Conservation (phyloP, 2,113 vertebrate genomes). For the Xyliphius kryptos region DNA sequence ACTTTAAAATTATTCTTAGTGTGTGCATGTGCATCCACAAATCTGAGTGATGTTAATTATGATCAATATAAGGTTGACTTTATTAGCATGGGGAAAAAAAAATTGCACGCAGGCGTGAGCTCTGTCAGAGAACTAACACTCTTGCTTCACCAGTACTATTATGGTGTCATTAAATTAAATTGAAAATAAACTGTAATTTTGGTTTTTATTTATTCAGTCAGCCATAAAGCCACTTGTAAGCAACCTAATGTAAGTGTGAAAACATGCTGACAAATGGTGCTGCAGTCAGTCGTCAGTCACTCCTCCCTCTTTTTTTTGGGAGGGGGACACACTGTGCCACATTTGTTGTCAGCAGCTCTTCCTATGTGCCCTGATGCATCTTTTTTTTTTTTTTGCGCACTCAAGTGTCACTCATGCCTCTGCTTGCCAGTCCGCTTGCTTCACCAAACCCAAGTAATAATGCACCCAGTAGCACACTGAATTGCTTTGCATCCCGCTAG, state of each 20-base stretch:
- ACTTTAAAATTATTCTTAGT: too few relatives aligned
- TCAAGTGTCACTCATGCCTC: slow-evolving; percentile 22
- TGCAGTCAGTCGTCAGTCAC: neutral
- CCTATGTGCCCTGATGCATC: slow-evolving; percentile 1
- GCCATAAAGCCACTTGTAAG: neutral
- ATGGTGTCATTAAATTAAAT: neutral
- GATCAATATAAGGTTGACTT: too few relatives aligned
- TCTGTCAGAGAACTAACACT: too few relatives aligned
- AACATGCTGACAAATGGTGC: neutral
- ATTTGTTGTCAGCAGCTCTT: slow-evolving; percentile 1
- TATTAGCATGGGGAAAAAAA: too few relatives aligned
- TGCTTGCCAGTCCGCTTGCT: slow-evolving; percentile 3
- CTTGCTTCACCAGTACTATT: too few relatives aligned
- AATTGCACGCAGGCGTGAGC: too few relatives aligned
- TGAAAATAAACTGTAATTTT: neutral
- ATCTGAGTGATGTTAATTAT: too few relatives aligned
- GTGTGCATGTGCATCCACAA: too few relatives aligned
- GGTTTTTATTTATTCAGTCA: neutral
- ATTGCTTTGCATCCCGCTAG: neutral
- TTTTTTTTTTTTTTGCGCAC: slow-evolving; percentile 11
- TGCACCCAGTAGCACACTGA: neutral
- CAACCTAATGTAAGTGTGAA: slow-evolving; percentile 5
- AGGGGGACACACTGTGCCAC: slow-evolving; percentile 3
- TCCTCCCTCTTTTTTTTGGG: neutral
- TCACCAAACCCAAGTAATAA: slow-evolving; percentile 11